Evolutionary conservation across 2,797 vertebrate genomes (phyloP), one percentile per base, ranked within the genome.

Genomic region (Triplophysa bombifrons): DNA sequence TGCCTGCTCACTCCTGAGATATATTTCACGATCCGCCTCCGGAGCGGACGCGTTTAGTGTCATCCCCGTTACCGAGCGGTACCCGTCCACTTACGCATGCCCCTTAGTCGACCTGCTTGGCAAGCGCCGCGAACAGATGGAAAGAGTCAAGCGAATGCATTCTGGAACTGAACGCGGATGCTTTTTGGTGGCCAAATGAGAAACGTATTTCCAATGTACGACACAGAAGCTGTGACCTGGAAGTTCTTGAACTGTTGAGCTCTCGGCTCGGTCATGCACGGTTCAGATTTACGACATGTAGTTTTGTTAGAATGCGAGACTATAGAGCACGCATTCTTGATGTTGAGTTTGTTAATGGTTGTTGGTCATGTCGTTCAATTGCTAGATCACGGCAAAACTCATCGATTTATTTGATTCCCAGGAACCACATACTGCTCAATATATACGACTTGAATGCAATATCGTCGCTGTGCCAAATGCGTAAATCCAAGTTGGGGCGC

Each of bases 91-190:
- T 8, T n/a, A 65, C 9, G 63, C 63, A 4, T n/a, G 19, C 63
- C 63, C 63, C 34, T 9, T 20, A 4, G 30, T 41, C 19, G 30
- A 65, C 34, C 34, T 41, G 63, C 20, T 73, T 53, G 38, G 55
- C 60, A 61, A 51, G 75, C 20, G 12, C 53, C 30, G n/a, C 46
- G 61, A 74, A 68, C 81, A 78, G 81, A 78, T 65, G 64, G 58
- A 70, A 17, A 30, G 61, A 74, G 30, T 48, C 53, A 46, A 48
- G 72, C 51, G 72, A 63, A 17, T 20, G n/a, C 58, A 13, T 27
- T 88, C 67, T 63, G 55, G 63, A n/a, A 41, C 34, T 65, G 63
- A 41, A 41, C 3, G 34, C 30, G n/a, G 38, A 20, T 3, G 17
- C 14, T 65, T 65, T 64, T 41, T 5, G 19, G 19, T 10, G 20